Conservation (phyloP, 2,797 vertebrate species). For the Micromesistius poutassou region DNA sequence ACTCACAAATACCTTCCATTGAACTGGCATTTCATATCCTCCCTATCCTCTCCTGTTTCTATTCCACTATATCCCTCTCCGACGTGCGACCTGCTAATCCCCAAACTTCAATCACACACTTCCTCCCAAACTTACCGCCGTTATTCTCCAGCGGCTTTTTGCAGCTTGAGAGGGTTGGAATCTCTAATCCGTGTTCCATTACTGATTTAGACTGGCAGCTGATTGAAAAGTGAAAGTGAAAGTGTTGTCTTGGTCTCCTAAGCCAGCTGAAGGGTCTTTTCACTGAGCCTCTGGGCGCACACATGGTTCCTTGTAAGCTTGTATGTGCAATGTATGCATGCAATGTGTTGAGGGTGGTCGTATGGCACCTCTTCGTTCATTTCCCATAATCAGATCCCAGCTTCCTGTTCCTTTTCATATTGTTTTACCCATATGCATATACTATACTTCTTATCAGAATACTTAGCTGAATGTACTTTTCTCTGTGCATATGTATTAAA, state of each 20-base stretch:
- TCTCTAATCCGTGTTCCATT: conserved; percentile 61
- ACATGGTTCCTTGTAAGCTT: conserved; percentile 43
- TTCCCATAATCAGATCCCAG: not conserved
- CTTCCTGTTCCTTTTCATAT: not conserved
- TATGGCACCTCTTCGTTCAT: not conserved
- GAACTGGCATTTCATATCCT: not conserved
- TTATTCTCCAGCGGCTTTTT: conserved; percentile 46
- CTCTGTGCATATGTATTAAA: not conserved
- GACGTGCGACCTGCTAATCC: conserved; percentile 43
- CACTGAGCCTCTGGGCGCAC: conserved; percentile 40
- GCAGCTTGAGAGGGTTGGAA: conserved; percentile 43
- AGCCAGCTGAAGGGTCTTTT: conserved; percentile 50
- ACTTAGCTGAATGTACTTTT: not conserved
- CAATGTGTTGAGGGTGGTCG: conserved; percentile 7
- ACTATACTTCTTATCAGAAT: not conserved
- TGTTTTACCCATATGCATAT: not conserved
- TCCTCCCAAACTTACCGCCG: conserved; percentile 41
- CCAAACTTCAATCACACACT: conserved; percentile 44
- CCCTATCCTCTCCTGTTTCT: conserved; percentile 8
- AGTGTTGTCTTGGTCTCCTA: conserved; percentile 45
- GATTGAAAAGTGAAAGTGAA: conserved; percentile 61
- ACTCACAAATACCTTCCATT: not conserved
- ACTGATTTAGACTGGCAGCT: conserved; percentile 62
- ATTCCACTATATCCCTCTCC: conserved; percentile 2
- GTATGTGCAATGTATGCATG: conserved; percentile 50